These are phyloP conservation scores for Perccottus glenii DNA, from an alignment of 2,113 vertebrate species.

Conservation along the genomic window DNA sequence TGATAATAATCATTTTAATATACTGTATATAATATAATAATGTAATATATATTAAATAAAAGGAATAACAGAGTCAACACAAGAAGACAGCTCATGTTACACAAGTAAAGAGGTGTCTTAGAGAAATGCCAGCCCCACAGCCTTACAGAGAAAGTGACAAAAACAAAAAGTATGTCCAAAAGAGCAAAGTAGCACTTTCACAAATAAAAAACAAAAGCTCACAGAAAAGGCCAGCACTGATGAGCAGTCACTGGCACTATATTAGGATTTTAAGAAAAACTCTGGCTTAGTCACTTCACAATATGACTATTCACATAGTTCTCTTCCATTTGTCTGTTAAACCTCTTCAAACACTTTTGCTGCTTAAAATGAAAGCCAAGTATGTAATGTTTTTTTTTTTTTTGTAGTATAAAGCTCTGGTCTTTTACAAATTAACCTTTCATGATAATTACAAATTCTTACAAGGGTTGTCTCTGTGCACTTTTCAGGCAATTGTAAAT, in stretches of 20 bases:
- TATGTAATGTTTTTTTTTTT: no score
- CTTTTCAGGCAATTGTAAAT: no score
- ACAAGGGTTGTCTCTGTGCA: no score
- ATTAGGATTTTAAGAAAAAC: slow-evolving; percentile 5
- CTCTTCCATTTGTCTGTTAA: neutral
- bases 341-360: neutral
- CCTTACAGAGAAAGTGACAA: neutral
- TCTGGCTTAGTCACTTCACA: neutral
- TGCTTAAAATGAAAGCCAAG: neutral
- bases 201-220: slow-evolving; percentile 19
- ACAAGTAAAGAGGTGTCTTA: slow-evolving; percentile 7
- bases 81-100: no score
- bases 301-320: neutral
- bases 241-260: neutral
- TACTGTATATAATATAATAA: no score
- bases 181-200: slow-evolving; percentile 19
- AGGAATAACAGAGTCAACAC: neutral
- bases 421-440: no score
- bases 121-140: neutral
- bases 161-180: slow-evolving; percentile 5
- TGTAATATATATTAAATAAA: neutral
- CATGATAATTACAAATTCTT: no score
- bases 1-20: neutral
- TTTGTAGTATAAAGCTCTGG: no score
- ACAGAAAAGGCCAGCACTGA: slow-evolving; percentile 11